Percentiles rank a stretch among this genome's conserved stretches.
phyloP scores from a whole-genome alignment of 2,113 vertebrate genomes.

The Tamias sibiricus region DNA sequence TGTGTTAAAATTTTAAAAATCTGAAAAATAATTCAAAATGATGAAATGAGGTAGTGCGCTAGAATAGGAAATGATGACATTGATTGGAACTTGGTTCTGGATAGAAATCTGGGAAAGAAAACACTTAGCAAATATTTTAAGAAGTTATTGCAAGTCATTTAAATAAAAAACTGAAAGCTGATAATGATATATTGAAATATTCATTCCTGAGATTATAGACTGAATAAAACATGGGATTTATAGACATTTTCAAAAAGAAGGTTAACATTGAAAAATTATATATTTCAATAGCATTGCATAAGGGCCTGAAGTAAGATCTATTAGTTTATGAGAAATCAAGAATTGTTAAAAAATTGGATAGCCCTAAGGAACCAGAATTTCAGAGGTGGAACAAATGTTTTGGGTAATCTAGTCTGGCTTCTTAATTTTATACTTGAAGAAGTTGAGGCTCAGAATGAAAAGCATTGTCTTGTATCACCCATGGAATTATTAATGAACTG shows the following conservation, averaged over 20 bases:
- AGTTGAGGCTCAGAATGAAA: neutral
- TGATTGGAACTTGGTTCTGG: neutral
- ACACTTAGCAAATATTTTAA: neutral
- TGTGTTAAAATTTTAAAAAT: neutral
- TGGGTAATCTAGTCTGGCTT: neutral
- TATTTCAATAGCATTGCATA: neutral
- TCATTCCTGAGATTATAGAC: neutral
- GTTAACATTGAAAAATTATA: neutral
- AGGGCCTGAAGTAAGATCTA: neutral
- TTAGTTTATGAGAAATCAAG: neutral
- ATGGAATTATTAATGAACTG: neutral
- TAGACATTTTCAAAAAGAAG: neutral
- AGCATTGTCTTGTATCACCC: neutral
- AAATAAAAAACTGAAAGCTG: neutral
- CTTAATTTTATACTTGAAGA: conserved; percentile 21
- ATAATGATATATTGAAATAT: neutral
- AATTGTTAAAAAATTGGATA: neutral
- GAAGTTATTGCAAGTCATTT: neutral
- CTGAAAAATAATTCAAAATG: neutral
- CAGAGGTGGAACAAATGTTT: neutral
- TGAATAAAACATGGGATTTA: neutral
- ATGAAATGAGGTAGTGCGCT: conserved; percentile 1
- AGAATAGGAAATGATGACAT: neutral
- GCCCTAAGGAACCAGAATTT: neutral
- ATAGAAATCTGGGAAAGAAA: conserved; percentile 29